phyloP scores from a whole-genome alignment of 2,888 invertebrate species.

The Eumacrocentrus americanus region DNA sequence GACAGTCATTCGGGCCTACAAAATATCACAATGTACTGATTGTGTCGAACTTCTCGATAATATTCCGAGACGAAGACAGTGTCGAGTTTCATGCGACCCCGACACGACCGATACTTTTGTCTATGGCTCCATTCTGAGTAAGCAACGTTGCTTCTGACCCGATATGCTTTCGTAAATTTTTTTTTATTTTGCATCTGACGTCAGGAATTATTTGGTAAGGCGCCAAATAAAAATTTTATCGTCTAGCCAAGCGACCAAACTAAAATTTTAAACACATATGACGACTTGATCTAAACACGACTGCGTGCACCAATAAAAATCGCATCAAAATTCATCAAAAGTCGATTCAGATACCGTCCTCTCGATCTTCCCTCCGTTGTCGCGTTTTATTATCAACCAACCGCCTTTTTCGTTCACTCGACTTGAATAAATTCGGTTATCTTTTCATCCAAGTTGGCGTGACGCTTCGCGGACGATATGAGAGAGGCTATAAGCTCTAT shows the following conservation, averaged over 20 bases:
- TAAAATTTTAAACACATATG: neutral
- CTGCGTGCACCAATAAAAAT: neutral
- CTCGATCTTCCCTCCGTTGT: neutral
- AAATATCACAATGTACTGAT: constrained; percentile 12
- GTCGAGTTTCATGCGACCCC: neutral
- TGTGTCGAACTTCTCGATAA: neutral
- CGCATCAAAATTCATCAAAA: constrained; percentile 8
- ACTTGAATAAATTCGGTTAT: constrained; percentile 55
- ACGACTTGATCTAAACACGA: neutral
- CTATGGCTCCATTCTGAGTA: neutral
- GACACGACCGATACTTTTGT: neutral
- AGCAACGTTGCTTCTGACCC: neutral
- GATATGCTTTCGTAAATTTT: neutral
- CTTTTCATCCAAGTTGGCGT: constrained; percentile 49
- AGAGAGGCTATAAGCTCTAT: constrained; percentile 38
- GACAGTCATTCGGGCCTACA: neutral
- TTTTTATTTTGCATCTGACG: neutral
- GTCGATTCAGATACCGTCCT: neutral
- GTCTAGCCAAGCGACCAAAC: neutral
- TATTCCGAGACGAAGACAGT: neutral
- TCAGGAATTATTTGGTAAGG: neutral
- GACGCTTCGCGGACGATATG: constrained; percentile 42
- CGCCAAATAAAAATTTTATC: neutral
- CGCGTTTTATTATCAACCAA: constrained; percentile 21
- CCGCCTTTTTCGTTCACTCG: constrained; percentile 28